Base-by-base conservation (phyloP, 2,888 invertebrate species). In the Pilophorus perplexus region DNA sequence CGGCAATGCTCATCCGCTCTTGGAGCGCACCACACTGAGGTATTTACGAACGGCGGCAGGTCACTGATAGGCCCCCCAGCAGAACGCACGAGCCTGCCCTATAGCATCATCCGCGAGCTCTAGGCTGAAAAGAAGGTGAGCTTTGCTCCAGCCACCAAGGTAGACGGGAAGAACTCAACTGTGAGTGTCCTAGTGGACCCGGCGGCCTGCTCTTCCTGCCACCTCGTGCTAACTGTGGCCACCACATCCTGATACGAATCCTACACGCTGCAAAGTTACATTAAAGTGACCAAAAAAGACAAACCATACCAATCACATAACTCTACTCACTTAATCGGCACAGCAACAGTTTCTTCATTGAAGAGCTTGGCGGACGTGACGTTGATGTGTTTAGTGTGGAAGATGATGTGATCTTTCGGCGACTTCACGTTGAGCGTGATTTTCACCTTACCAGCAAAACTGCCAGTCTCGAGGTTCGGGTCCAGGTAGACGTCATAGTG, bases 401-500 rank as follows among this genome's bases (percentile, higher is more conserved):
- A 74, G 0, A 81, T 76, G 57, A 88, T 80, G 68, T 73, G 74
- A 66, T 78, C 74, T 0, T 82, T 81, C 1, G 78, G 72, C 72
- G 78, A 72, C 2, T 74, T 67, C 6, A 85, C 76, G 4, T 76
- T 71, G 0, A 86, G 69, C 0, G 71, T 72, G 42, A 86, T 83
- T 0, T 71, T 74, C 0, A 85, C 82, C 57, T 76, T 78, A 12
- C 89, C 90, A 46, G 70, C 73, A 71, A 83, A 85, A 10, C 73
- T 74, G 67, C 81, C 82, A 73, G 80, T 74, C 69, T 80, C 76
- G 69, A 88, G 78, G 72, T 88, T 78, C 0, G 91, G 90, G 74
- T 82, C 78, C 28, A 91, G 76, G 55, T 78, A 79, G 2, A 92
- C 77, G 72, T 86, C 83, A 75, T 92, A 92, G 68, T 84, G 80